These are phyloP conservation scores for Aspidiotus destructor DNA, from an alignment of 2,888 invertebrate genomes.

Conservation along the genomic window DNA sequence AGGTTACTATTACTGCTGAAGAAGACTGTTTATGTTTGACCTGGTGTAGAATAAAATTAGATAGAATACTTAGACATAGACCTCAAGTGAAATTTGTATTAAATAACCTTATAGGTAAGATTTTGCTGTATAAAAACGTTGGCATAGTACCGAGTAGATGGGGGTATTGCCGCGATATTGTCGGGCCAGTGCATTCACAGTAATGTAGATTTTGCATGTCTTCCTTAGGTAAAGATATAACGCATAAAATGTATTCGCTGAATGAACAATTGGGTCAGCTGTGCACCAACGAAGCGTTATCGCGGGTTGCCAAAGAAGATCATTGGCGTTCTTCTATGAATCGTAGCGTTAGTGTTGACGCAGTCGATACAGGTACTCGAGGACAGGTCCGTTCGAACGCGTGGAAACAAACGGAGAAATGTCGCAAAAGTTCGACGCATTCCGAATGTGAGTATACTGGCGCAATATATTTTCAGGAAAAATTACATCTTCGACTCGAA, in stretches of 20 bases:
- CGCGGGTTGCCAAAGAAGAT: slow-evolving; percentile 42
- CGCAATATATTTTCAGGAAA: neutral
- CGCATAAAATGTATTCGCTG: slow-evolving; percentile 70
- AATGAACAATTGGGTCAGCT: slow-evolving; percentile 57
- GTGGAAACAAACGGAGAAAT: slow-evolving; percentile 43
- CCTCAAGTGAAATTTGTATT: slow-evolving; percentile 65
- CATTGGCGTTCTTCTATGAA: slow-evolving; percentile 44
- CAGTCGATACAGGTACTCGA: slow-evolving; percentile 65
- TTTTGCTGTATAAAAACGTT: neutral
- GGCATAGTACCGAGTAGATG: too few relatives aligned
- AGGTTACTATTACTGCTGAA: slow-evolving; percentile 67
- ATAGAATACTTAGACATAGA: slow-evolving; percentile 62
- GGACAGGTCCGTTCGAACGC: slow-evolving; percentile 60
- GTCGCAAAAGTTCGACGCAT: slow-evolving; percentile 34
- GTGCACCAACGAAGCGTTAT: slow-evolving; percentile 43
- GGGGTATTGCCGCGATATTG: too few relatives aligned
- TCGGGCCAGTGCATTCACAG: too few relatives aligned
- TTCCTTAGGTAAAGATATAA: slow-evolving; percentile 62
- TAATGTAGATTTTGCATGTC: neutral
- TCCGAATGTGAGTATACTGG: slow-evolving; percentile 32
- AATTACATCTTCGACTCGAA: too few relatives aligned
- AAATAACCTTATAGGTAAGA: slow-evolving; percentile 63
- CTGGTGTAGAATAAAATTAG: slow-evolving; percentile 67
- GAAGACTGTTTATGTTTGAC: slow-evolving; percentile 67
- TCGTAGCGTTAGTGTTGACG: slow-evolving; percentile 65